A percentile compares a stretch with the other conserved stretches of the same genome.
Conservation (phyloP, 2,888 invertebrate species). For the Eremobia ochroleuca region DNA sequence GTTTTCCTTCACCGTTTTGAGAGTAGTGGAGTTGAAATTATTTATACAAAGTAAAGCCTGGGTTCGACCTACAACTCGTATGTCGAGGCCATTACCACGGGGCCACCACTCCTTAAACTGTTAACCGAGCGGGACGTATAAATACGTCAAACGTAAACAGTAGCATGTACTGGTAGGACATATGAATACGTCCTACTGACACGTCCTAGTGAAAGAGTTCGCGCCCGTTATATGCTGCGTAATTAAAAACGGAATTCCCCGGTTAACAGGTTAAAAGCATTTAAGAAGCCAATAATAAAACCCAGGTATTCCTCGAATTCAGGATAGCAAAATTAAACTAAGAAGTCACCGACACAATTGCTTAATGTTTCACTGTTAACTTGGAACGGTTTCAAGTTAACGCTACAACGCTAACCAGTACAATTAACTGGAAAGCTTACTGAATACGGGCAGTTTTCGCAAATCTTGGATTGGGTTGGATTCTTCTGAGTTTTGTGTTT, state of each 20-base stretch:
- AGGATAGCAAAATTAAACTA: constrained; percentile 13
- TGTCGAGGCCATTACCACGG: too few species aligned
- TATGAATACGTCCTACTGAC: too few species aligned
- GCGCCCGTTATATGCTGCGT: too few species aligned
- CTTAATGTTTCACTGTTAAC: constrained; percentile 51
- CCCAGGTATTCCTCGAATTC: not conserved
- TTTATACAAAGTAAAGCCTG: not conserved
- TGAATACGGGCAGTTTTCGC: constrained; percentile 36
- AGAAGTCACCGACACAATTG: constrained; percentile 50
- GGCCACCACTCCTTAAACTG: too few species aligned
- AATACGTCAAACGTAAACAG: too few species aligned
- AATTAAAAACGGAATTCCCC: too few species aligned
- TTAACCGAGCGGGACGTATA: too few species aligned
- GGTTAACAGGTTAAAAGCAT: too few species aligned
- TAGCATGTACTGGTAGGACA: too few species aligned
- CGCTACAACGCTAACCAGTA: constrained; percentile 43
- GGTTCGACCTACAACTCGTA: not conserved
- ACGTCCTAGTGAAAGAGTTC: too few species aligned
- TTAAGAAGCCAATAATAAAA: not conserved
- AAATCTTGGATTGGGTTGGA: constrained; percentile 27
- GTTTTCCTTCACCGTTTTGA: too few species aligned
- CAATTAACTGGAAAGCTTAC: constrained; percentile 52
- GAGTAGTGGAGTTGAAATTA: too few species aligned
- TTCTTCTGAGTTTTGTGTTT: constrained; percentile 8
- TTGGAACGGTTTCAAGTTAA: constrained; percentile 60